phyloP scores from a whole-genome alignment of 2,888 invertebrate species.

The Orgyia antiqua region DNA sequence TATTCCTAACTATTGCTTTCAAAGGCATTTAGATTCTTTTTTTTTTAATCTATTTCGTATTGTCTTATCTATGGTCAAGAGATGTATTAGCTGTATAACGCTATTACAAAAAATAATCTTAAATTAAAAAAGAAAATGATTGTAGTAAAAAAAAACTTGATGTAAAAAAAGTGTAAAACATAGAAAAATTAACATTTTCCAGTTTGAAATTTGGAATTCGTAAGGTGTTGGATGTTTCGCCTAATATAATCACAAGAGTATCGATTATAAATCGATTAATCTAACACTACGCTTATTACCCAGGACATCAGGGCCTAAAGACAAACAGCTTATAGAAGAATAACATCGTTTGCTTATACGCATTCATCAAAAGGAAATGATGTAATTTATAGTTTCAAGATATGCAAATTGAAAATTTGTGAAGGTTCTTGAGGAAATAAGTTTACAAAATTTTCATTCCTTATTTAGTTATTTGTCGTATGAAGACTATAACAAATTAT shows the following conservation, averaged over 20 bases:
- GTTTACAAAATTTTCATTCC: too few relatives aligned
- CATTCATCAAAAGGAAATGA: too few relatives aligned
- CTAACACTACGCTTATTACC: constrained; percentile 25
- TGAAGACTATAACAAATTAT: too few relatives aligned
- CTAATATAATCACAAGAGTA: constrained; percentile 13
- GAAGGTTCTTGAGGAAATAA: too few relatives aligned
- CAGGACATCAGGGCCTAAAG: constrained; percentile 27
- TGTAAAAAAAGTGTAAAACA: not conserved
- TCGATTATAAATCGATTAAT: constrained; percentile 19
- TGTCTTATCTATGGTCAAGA: constrained; percentile 75
- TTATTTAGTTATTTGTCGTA: too few relatives aligned
- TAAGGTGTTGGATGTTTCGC: constrained; percentile 17
- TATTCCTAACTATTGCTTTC: constrained; percentile 70
- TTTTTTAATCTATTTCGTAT: constrained; percentile 66
- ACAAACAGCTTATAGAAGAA: constrained; percentile 28
- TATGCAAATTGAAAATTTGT: too few relatives aligned
- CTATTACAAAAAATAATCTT: too few relatives aligned
- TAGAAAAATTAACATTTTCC: constrained; percentile 19
- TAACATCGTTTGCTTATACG: constrained; percentile 20
- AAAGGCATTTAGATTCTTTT: constrained; percentile 60
- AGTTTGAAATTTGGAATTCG: constrained; percentile 21
- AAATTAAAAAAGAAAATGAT: not conserved
- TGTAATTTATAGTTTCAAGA: too few relatives aligned
- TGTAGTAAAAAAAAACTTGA: not conserved
- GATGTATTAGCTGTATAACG: too few relatives aligned